phyloP scores from a whole-genome alignment of 2,888 invertebrate species.

The Ecdyonurus torrentis region DNA sequence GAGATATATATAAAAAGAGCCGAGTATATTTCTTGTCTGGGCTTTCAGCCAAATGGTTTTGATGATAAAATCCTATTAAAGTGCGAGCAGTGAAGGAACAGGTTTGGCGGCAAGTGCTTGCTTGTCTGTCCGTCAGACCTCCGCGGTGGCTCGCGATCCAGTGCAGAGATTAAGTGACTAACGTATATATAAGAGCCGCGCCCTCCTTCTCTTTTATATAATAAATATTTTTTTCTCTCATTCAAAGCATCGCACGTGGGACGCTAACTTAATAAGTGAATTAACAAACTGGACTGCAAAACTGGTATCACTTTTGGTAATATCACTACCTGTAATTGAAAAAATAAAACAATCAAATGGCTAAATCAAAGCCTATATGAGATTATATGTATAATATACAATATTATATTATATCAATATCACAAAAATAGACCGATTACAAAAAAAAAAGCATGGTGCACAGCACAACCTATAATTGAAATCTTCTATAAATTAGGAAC shows the following conservation, averaged over 20 bases:
- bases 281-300: not conserved
- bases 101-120: not conserved
- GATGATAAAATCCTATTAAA: conserved; percentile 1
- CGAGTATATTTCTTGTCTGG: too few relatives aligned
- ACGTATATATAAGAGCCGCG: not conserved
- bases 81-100: not conserved
- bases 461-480: too few relatives aligned
- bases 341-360: too few relatives aligned
- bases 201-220: not conserved
- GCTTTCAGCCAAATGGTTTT: not conserved
- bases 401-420: too few relatives aligned
- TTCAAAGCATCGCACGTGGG: not conserved
- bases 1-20: too few relatives aligned
- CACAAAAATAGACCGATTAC: too few relatives aligned
- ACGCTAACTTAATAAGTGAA: not conserved
- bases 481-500: too few relatives aligned
- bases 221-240: not conserved
- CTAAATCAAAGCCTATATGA: too few relatives aligned
- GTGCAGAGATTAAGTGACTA: not conserved
- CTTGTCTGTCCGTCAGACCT: not conserved
- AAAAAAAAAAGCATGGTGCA: too few relatives aligned
- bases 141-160: not conserved
- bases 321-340: too few relatives aligned
- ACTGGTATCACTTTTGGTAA: not conserved
- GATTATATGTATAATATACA: too few relatives aligned